phyloP scores from a whole-genome alignment of 2,797 vertebrate species.

The Rhinatrema bivittatum region DNA sequence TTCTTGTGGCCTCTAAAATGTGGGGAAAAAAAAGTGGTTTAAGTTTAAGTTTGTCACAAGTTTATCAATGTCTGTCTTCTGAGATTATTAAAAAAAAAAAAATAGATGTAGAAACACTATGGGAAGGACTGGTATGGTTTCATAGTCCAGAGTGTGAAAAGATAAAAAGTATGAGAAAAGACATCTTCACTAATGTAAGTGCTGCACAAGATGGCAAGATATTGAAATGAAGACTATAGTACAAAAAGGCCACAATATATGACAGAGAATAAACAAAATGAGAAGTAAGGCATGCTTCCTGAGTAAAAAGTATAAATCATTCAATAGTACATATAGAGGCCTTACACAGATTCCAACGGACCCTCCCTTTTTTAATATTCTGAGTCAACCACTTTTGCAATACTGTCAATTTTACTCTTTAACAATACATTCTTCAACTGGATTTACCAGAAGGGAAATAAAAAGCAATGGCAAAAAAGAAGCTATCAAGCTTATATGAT shows the following conservation, averaged over 20 bases:
- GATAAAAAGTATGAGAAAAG: background rate
- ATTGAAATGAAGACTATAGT: slow-evolving; percentile 4
- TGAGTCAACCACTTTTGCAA: too few relatives aligned
- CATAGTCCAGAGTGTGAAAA: slow-evolving; percentile 9
- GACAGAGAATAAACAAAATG: too few relatives aligned
- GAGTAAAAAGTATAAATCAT: too few relatives aligned
- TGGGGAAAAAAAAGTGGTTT: slow-evolving; percentile 15
- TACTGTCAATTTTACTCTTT: too few relatives aligned
- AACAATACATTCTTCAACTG: too few relatives aligned
- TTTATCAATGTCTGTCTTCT: slow-evolving; percentile 7
- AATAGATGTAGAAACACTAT: slow-evolving; percentile 23
- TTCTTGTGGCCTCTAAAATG: slow-evolving; percentile 52
- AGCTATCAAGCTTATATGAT: too few relatives aligned
- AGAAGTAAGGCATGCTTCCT: too few relatives aligned
- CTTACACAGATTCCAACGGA: too few relatives aligned
- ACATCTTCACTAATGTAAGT: background rate
- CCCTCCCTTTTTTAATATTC: too few relatives aligned
- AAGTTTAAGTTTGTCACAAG: background rate
- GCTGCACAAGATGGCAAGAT: slow-evolving; percentile 16
- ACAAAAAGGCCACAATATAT: background rate
- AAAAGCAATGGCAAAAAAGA: too few relatives aligned
- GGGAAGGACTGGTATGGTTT: slow-evolving; percentile 33
- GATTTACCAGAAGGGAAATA: too few relatives aligned
- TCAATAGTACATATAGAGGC: too few relatives aligned
- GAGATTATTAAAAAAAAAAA: slow-evolving; percentile 14